Base-by-base conservation (phyloP, 2,113 vertebrate genomes). In the Alosa alosa region DNA sequence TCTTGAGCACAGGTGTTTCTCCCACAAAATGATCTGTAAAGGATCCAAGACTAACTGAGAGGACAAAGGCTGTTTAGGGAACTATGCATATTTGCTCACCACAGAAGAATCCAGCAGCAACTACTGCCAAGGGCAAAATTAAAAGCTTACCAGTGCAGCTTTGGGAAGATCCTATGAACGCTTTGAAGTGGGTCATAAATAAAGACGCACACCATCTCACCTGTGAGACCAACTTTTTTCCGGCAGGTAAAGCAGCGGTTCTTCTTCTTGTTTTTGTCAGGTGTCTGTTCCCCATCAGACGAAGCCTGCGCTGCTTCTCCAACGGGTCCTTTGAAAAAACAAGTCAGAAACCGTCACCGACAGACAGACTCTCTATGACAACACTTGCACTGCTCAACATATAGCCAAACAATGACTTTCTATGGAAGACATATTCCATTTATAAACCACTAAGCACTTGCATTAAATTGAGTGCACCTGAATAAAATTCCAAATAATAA, bases 201-300 rank as follows among this genome's bases (percentile, higher is more conserved):
- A 57, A 44, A 44, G 83, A 9, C 15, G 25, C 72, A 39, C 72
- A 36, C 8, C 31, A 6, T 78, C 96, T 94, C 85, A 97, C 97
- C 97, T 83, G 96, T 97, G 81, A 97, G 95, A 86, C 97, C 97
- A 3, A 97, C 96, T 95, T 97, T 97, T 94, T 97, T 97, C 91
- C 96, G 91, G 94, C 97, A 97, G 64, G 95, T 95, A 90, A 97
- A 97, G 93, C 96, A 97, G 82, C 97, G 96, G 86, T 97, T 97
- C 94, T 97, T 97, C 90, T 97, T 97, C 92, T 97, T 97, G 13
- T 93, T 96, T 91, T 97, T 95, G 86, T 96, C 96, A 0, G 95
- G 93, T 81, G 95, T 94, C 60, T 95, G 94, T 89, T 96, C 91
- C 87, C 95, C 96, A n/a, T 97, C 96, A 84, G 95, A 93, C 0